phyloP scores from a whole-genome alignment of 2,797 vertebrate species.

The Sorex maritimensis region DNA sequence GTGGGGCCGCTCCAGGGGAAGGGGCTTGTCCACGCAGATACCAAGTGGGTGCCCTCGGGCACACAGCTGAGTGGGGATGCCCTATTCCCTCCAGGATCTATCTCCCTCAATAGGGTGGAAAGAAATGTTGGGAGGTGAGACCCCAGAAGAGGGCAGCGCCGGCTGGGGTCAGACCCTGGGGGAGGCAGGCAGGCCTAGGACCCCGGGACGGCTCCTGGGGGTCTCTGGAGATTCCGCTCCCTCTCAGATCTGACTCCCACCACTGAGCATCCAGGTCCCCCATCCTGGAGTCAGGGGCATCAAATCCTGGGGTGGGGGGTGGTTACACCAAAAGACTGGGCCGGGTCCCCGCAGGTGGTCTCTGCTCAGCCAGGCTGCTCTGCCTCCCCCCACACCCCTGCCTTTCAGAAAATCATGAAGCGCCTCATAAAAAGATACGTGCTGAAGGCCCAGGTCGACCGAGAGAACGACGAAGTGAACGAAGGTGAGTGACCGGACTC shows the following conservation, averaged over 20 bases:
- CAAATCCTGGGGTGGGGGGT: not conserved
- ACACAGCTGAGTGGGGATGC: not conserved
- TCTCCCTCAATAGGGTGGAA: not conserved
- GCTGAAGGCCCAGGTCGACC: constrained; percentile 98
- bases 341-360: fast-evolving
- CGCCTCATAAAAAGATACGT: constrained; percentile 98
- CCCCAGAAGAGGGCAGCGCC: not conserved
- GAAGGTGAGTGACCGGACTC: constrained; percentile 93
- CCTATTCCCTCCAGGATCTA: not conserved
- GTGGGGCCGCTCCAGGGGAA: not conserved
- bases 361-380: not conserved
- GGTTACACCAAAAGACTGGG: not conserved
- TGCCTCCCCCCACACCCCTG: constrained; percentile 70
- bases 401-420: constrained; percentile 97
- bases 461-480: constrained; percentile 98
- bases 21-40: not conserved
- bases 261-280: not conserved
- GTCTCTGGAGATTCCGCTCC: not conserved
- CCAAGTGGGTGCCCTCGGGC: not conserved
- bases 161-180: no score
- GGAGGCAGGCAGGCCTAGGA: not conserved
- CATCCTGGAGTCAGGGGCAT: not conserved
- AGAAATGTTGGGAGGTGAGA: not conserved
- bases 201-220: fast-evolving
- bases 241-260: not conserved